phyloP scores from a whole-genome alignment of 2,113 vertebrate species.

The Protomyctophum bolini region DNA sequence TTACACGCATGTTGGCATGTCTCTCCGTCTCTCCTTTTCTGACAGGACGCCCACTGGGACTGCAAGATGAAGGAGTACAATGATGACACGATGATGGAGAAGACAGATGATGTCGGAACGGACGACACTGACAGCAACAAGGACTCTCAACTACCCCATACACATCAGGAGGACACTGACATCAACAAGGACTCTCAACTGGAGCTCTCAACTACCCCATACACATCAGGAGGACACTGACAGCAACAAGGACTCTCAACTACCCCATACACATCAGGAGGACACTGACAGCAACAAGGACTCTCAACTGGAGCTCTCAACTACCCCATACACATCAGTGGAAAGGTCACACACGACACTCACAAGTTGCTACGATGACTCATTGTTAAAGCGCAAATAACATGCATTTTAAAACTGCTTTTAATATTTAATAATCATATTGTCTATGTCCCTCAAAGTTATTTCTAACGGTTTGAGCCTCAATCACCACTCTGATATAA shows the following conservation, averaged over 20 bases:
- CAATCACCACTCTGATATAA: too few relatives aligned
- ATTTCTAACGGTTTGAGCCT: too few relatives aligned
- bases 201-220: too few relatives aligned
- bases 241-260: constrained; percentile 20
- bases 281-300: constrained; percentile 32
- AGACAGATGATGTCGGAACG: not conserved
- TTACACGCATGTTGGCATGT: not conserved
- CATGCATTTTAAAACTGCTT: too few relatives aligned
- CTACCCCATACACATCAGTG: too few relatives aligned
- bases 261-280: too few relatives aligned
- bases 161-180: constrained; percentile 16
- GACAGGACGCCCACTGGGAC: constrained; percentile 27
- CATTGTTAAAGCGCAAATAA: too few relatives aligned
- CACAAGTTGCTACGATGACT: too few relatives aligned
- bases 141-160: constrained; percentile 20
- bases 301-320: not conserved
- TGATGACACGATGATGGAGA: constrained; percentile 37
- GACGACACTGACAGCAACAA: constrained; percentile 25
- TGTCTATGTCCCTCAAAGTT: too few relatives aligned
- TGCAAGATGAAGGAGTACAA: constrained; percentile 28
- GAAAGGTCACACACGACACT: too few relatives aligned
- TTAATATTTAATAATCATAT: too few relatives aligned
- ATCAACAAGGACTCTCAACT: constrained; percentile 21
- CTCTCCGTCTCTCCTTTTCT: constrained; percentile 23
- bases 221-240: constrained; percentile 1